These are phyloP conservation scores for Gymnodraco acuticeps DNA, from an alignment of 2,797 vertebrate species.

Conservation along the genomic window DNA sequence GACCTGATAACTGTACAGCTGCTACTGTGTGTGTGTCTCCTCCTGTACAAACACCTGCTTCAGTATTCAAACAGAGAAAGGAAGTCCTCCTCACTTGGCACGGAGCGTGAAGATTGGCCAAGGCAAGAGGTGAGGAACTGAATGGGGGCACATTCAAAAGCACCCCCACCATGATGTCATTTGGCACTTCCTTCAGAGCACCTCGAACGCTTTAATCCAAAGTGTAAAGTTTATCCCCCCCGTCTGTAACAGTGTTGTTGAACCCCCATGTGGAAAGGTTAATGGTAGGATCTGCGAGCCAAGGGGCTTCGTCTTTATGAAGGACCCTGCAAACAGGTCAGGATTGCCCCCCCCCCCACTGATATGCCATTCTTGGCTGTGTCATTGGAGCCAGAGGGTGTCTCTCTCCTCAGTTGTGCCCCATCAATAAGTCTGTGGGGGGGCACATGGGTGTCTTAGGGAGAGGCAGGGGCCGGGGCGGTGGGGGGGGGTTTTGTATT, in stretches of 20 bases:
- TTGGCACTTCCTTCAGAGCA: slow-evolving; percentile 15
- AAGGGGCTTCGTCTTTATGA: slow-evolving; percentile 6
- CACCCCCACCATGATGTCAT: background rate
- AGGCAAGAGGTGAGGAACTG: slow-evolving; percentile 27
- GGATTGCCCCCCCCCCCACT: slow-evolving; percentile 3
- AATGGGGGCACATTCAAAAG: background rate
- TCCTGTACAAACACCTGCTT: slow-evolving; percentile 47
- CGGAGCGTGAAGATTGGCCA: slow-evolving; percentile 28
- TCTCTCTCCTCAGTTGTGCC: slow-evolving; percentile 70
- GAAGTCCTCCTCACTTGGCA: slow-evolving; percentile 15
- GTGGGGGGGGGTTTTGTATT: slow-evolving; percentile 69
- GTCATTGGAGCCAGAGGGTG: background rate
- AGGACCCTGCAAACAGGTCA: background rate
- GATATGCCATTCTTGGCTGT: slow-evolving; percentile 6
- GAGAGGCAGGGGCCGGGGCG: slow-evolving; percentile 75
- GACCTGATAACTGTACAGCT: slow-evolving; percentile 54
- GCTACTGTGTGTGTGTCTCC: slow-evolving; percentile 42
- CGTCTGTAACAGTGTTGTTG: background rate
- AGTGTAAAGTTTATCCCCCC: background rate
- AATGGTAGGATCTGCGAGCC: slow-evolving; percentile 32
- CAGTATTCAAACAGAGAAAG: slow-evolving; percentile 39
- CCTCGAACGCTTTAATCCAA: slow-evolving; percentile 28
- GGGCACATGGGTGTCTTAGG: slow-evolving; percentile 68
- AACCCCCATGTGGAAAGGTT: slow-evolving; percentile 3
- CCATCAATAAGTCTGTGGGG: slow-evolving; percentile 73